Percentiles rank a stretch among this genome's conserved stretches.
These are phyloP conservation scores for Lichenostomus cassidix DNA, from an alignment of 2,113 vertebrate species.

Conservation along the genomic window DNA sequence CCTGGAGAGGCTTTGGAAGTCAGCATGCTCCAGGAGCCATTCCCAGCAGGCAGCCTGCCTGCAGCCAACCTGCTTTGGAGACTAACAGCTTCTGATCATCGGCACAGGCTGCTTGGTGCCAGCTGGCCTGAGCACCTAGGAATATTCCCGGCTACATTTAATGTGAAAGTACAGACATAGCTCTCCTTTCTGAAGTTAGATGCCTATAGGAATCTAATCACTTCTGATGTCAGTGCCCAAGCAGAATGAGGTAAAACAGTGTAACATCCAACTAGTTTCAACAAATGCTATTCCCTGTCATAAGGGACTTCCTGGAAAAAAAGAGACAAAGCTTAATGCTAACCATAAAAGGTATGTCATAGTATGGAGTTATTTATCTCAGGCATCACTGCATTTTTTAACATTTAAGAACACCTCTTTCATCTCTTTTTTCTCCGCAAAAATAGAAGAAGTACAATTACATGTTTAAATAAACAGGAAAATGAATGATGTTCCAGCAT, in stretches of 20 bases:
- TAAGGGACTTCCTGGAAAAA: not conserved
- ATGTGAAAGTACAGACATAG: constrained; percentile 6
- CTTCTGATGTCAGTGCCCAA: constrained; percentile 35
- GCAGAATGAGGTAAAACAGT: not conserved
- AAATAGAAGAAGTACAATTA: not conserved
- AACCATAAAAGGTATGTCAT: not conserved
- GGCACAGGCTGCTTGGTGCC: constrained; percentile 2
- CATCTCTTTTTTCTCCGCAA: not conserved
- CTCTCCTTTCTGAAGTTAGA: constrained; percentile 34
- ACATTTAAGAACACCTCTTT: not conserved
- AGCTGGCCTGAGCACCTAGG: constrained; percentile 47
- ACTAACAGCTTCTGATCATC: constrained; percentile 38
- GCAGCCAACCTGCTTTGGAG: constrained; percentile 58
- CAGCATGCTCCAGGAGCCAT: constrained; percentile 5
- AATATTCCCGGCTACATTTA: not conserved
- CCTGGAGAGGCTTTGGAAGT: constrained; percentile 45
- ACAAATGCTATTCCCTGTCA: not conserved
- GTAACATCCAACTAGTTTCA: not conserved
- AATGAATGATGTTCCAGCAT: not conserved
- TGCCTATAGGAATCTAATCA: constrained; percentile 33
- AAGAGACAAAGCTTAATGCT: not conserved
- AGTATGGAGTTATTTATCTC: not conserved
- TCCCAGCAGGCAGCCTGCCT: constrained; percentile 54
- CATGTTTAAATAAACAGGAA: not conserved
- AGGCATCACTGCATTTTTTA: not conserved